phyloP scores from a whole-genome alignment of 2,888 invertebrate species.

The Drosophila meridiana region DNA sequence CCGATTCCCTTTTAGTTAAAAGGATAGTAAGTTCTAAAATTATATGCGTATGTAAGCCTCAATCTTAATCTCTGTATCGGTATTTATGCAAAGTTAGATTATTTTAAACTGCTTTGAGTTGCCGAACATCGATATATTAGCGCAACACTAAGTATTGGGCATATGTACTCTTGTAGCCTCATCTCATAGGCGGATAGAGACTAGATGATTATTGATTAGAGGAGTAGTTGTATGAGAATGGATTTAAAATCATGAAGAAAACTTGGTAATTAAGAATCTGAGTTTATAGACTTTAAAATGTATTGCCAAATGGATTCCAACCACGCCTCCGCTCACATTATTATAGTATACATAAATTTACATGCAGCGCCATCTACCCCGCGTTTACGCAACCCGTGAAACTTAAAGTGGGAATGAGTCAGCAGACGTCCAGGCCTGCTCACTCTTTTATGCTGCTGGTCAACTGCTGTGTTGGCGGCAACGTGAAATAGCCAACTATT shows the following conservation, averaged over 20 bases:
- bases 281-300: slow-evolving; percentile 43
- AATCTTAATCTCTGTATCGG: no score
- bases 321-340: slow-evolving; percentile 16
- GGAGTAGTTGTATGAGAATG: neutral
- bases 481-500: slow-evolving; percentile 78
- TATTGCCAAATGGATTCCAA: slow-evolving; percentile 47
- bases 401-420: slow-evolving; percentile 36
- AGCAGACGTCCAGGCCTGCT: slow-evolving; percentile 49
- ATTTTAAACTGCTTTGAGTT: no score
- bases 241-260: neutral
- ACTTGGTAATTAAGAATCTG: slow-evolving; percentile 30
- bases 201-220: neutral
- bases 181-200: neutral
- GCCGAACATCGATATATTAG: no score
- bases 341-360: slow-evolving; percentile 43
- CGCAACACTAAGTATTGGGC: no score
- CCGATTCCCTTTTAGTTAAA: no score
- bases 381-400: slow-evolving; percentile 34
- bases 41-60: no score
- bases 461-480: slow-evolving; percentile 67
- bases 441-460: slow-evolving; percentile 65
- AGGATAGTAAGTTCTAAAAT: no score
- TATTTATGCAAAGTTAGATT: no score
- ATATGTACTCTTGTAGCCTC: no score
- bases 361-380: slow-evolving; percentile 48